A percentile compares a stretch with the other conserved stretches of the same genome.
phyloP scores from a whole-genome alignment of 2,888 invertebrate genomes.

The Tenthredo mesomela region DNA sequence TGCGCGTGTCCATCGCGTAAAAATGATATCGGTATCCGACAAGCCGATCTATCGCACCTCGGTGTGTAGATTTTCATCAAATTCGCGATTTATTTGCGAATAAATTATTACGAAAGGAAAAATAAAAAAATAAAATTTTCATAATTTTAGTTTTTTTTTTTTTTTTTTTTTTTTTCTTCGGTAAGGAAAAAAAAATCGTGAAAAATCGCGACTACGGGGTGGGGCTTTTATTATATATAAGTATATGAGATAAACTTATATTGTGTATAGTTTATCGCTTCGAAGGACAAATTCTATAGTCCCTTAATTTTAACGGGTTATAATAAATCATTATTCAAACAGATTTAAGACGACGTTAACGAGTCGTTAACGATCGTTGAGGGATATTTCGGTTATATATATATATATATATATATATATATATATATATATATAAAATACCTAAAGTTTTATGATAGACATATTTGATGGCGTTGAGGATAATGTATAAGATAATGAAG shows the following conservation, averaged over 20 bases:
- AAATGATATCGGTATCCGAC: neutral
- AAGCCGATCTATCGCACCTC: neutral
- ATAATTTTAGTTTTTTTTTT: too few relatives aligned
- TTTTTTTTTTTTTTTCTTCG: neutral
- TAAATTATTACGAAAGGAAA: neutral
- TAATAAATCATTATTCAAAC: constrained; percentile 30
- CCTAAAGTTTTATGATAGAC: neutral
- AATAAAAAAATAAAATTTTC: neutral
- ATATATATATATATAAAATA: neutral
- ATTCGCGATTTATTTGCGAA: neutral
- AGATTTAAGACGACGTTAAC: constrained; percentile 30
- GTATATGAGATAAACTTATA: neutral
- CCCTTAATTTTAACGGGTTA: neutral
- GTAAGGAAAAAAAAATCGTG: neutral
- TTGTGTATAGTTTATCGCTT: neutral
- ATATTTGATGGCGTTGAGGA: neutral
- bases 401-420: too few relatives aligned
- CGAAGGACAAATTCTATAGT: neutral
- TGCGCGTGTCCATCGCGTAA: neutral
- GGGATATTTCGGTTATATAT: neutral
- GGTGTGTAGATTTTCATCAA: neutral
- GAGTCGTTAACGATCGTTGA: constrained; percentile 18
- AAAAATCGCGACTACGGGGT: neutral
- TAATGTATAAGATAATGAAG: neutral
- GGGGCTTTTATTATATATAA: too few relatives aligned